Conservation (phyloP, 2,888 invertebrate species). For the Prosapia bicincta region DNA sequence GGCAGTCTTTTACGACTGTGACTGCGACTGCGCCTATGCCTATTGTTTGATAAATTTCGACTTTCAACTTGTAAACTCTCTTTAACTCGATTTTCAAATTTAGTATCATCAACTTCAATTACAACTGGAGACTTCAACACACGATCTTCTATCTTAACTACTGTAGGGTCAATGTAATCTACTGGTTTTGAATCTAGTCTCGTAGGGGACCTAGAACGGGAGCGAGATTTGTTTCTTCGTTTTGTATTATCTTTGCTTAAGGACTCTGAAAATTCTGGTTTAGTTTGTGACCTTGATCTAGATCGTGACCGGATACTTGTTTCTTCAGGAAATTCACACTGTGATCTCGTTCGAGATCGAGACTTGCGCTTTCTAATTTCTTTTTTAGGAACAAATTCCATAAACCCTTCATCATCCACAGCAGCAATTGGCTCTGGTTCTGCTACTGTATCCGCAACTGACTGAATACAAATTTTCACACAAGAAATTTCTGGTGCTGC, state of each 20-base stretch:
- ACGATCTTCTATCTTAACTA: neutral
- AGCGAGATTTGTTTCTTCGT: neutral
- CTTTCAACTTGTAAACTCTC: neutral
- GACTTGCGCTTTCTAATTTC: slow-evolving; percentile 23
- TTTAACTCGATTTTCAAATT: neutral
- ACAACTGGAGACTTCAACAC: neutral
- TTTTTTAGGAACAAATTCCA: slow-evolving; percentile 25
- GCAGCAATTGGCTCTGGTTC: slow-evolving; percentile 4
- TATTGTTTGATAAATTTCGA: neutral
- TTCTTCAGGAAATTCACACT: neutral
- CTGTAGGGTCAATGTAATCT: neutral
- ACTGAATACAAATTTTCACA: slow-evolving; percentile 8
- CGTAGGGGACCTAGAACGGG: neutral
- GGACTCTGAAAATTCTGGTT: neutral
- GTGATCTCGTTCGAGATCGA: slow-evolving; percentile 17
- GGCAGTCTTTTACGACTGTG: slow-evolving; percentile 8
- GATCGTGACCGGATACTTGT: neutral
- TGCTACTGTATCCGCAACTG: neutral
- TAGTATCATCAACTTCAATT: neutral
- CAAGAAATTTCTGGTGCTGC: neutral
- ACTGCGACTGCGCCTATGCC: neutral
- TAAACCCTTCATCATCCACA: slow-evolving; percentile 27
- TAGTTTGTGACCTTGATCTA: neutral
- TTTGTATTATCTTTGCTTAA: neutral
- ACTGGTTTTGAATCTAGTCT: neutral